These are phyloP conservation scores for Orthosia incerta DNA, from an alignment of 2,888 invertebrate species.

Conservation along the genomic window DNA sequence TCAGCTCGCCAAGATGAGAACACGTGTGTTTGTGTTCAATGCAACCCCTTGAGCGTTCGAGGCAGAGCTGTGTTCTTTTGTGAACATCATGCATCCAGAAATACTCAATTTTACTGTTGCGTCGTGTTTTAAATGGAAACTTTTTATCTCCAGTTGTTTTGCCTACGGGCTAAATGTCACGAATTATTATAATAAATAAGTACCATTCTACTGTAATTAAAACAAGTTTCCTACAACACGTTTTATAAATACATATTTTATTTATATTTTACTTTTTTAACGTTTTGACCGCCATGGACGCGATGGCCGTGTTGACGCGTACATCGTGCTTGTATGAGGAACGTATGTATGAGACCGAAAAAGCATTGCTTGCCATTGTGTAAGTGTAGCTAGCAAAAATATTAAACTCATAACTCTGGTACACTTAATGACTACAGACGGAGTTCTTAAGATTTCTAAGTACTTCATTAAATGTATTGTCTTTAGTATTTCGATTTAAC, in stretches of 20 bases:
- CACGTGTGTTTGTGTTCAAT: neutral
- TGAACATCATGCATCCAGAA: conserved; percentile 1
- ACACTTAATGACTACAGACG: neutral
- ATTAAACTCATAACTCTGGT: neutral
- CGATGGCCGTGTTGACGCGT: conserved; percentile 1
- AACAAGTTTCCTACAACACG: conserved; percentile 66
- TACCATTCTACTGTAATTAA: conserved; percentile 43
- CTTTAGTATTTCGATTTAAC: conserved; percentile 6
- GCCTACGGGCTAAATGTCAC: conserved; percentile 27
- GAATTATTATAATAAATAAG: conserved; percentile 46
- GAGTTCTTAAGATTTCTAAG: neutral
- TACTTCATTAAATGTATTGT: neutral
- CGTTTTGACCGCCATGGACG: conserved; percentile 21
- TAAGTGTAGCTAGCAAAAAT: neutral
- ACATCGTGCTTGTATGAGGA: neutral
- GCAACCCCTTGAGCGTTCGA: neutral
- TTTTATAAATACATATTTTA: conserved; percentile 74
- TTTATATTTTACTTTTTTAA: conserved; percentile 76
- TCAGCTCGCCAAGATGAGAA: neutral
- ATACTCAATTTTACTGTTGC: conserved; percentile 12
- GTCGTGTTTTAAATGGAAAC: conserved; percentile 22
- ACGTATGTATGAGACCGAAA: neutral
- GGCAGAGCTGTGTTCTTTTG: neutral
- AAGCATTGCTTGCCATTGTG: neutral
- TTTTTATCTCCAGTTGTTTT: conserved; percentile 41